Evolutionary conservation across 2,797 vertebrate genomes (phyloP), one percentile per base, ranked within the genome.

Genomic region (Gambelia wislizenii): DNA sequence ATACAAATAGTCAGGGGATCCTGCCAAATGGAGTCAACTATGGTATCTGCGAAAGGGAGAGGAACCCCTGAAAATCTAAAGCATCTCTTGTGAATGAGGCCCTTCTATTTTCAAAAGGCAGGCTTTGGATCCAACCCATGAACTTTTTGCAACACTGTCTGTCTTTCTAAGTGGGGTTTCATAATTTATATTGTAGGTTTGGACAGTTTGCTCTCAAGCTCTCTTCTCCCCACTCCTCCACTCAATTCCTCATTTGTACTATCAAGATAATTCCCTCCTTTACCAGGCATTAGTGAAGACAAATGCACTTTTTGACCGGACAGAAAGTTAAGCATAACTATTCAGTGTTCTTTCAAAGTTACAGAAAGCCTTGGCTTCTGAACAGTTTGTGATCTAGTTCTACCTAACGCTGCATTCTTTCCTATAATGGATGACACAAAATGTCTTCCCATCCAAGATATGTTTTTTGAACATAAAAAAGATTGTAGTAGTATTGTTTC

Each of bases 401-500:
- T 64, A 88, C 82, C 86, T 42, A 69, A 76, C 92, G 85, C 86
- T 92, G 90, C 85, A 70, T 92, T 79, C 64, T 2, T 0, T 82
- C 91, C 52, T 59, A 47, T 72, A 82, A 80, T 5, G 22, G 75
- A 16, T 42, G 93, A 93, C 90, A 92, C 91, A 81, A 74, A 22
- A 91, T 88, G 83, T 75, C 92, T 95, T 92, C 84, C 39, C 30
- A 77, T 94, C 83, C 84, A 90, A 89, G 86, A 74, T 39, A 83
- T 88, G 85, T 90, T 94, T 88, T 92, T 87, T 70, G 90, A 92
- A 83, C 6, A 44, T 84, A 79, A 76, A n/a, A 49, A 85, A 39
- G 0, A 1, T 1, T 0, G 82, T 93, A 70, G 27, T 82, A 91
- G 87, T 81, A 67, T 81, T 14, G 85, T 52, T 92, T 89, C 82